phyloP scores from a whole-genome alignment of 2,888 invertebrate genomes.

The Sesamia inferens region DNA sequence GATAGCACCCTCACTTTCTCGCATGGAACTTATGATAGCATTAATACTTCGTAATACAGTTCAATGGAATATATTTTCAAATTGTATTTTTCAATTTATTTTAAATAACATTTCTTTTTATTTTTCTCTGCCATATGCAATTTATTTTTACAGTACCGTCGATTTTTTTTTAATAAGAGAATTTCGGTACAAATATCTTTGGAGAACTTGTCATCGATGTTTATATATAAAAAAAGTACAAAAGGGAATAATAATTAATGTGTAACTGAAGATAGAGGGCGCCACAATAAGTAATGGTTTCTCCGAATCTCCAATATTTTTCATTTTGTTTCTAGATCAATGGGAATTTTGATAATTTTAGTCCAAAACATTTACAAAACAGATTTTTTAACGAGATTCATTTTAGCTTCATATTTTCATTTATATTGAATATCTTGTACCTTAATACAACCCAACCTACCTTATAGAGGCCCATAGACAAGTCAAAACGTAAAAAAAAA shows the following conservation, averaged over 20 bases:
- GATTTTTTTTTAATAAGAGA: conserved; percentile 52
- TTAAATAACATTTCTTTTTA: neutral
- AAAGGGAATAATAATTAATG: conserved; percentile 46
- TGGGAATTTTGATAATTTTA: conserved; percentile 8
- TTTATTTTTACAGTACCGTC: conserved; percentile 14
- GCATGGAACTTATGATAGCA: neutral
- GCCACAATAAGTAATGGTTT: conserved; percentile 11
- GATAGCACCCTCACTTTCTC: neutral
- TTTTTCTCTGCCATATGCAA: neutral
- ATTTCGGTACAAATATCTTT: conserved; percentile 68
- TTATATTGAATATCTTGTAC: conserved; percentile 1
- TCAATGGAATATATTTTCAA: neutral
- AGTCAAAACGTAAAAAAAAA: conserved; percentile 36
- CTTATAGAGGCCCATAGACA: conserved; percentile 22
- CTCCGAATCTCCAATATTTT: neutral
- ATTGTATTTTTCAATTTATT: neutral
- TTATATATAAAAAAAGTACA: conserved; percentile 52
- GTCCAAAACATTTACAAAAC: neutral
- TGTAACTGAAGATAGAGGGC: conserved; percentile 43
- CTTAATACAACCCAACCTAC: conserved; percentile 27
- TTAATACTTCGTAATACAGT: neutral
- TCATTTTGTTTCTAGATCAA: neutral
- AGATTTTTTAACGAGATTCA: conserved; percentile 43
- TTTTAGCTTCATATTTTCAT: conserved; percentile 2
- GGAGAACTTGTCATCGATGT: conserved; percentile 66